Conservation (phyloP, 2,113 vertebrate genomes). For the Damaliscus lunatus region DNA sequence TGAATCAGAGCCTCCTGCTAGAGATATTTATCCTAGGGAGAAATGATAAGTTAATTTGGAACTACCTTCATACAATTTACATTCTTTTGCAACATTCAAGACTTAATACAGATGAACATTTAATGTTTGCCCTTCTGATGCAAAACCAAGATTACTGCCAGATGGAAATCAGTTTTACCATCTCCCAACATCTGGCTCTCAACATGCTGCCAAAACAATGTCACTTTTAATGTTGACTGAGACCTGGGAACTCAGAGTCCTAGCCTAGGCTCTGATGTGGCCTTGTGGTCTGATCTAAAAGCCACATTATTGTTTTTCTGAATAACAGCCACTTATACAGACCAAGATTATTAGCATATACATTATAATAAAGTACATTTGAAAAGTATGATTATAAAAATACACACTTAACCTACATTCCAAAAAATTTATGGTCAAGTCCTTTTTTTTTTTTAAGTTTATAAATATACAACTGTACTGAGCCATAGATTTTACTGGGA, state of each 20-base stretch:
- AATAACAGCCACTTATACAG: background rate
- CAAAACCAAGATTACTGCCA: conserved; percentile 56
- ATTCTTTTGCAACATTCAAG: conserved; percentile 33
- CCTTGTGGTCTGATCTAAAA: background rate
- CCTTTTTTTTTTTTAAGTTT: conserved; percentile 1
- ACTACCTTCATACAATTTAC: conserved; percentile 21
- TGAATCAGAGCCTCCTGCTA: conserved; percentile 4
- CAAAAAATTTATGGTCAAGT: conserved; percentile 10
- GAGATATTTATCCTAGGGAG: conserved; percentile 23
- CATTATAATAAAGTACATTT: background rate
- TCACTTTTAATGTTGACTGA: conserved; percentile 48
- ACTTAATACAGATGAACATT: conserved; percentile 28
- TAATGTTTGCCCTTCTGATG: conserved; percentile 42
- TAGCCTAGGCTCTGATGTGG: background rate
- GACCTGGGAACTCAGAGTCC: conserved; percentile 39
- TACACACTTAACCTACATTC: background rate
- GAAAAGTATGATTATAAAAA: conserved; percentile 25
- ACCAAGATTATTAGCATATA: background rate
- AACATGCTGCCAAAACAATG: conserved; percentile 50
- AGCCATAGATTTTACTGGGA: background rate
- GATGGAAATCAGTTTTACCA: conserved; percentile 51
- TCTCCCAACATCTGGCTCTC: conserved; percentile 64
- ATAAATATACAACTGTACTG: background rate
- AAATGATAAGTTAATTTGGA: conserved; percentile 25
- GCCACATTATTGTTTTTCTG: background rate